These are phyloP conservation scores for Bombylius discolor DNA, from an alignment of 2,888 invertebrate genomes.

Conservation along the genomic window DNA sequence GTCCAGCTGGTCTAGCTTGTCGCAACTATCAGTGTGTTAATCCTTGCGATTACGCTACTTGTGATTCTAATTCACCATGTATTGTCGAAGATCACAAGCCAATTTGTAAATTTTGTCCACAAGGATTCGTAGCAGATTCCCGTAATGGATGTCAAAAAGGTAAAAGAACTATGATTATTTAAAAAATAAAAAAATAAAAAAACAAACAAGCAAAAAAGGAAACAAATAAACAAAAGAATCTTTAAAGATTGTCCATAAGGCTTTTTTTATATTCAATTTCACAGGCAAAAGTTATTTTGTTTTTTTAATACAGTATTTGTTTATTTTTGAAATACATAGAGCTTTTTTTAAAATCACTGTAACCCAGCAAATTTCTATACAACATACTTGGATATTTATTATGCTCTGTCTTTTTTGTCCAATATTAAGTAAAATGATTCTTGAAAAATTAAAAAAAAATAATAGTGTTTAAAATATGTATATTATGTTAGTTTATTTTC, in stretches of 20 bases:
- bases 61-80: constrained; percentile 76
- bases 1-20: constrained; percentile 73
- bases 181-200: constrained; percentile 24
- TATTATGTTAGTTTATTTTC: too few species aligned
- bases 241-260: too few species aligned
- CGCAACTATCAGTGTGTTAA: constrained; percentile 81
- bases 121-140: constrained; percentile 82
- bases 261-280: constrained; percentile 18
- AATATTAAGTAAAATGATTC: too few species aligned
- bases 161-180: constrained; percentile 41
- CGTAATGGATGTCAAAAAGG: constrained; percentile 93
- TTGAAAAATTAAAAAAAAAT: too few species aligned
- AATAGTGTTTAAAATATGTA: too few species aligned
- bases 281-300: not conserved
- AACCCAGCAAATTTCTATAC: too few species aligned
- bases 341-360: too few species aligned
- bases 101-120: constrained; percentile 90
- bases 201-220: not conserved
- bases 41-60: constrained; percentile 75
- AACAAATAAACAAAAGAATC: too few species aligned
- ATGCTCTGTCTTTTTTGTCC: too few species aligned
- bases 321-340: too few species aligned
- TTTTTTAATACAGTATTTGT: too few species aligned
- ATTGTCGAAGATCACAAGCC: constrained; percentile 90
- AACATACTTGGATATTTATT: too few species aligned